These are phyloP conservation scores for Margaritifera margaritifera DNA, from an alignment of 2,888 invertebrate species.

Conservation along the genomic window DNA sequence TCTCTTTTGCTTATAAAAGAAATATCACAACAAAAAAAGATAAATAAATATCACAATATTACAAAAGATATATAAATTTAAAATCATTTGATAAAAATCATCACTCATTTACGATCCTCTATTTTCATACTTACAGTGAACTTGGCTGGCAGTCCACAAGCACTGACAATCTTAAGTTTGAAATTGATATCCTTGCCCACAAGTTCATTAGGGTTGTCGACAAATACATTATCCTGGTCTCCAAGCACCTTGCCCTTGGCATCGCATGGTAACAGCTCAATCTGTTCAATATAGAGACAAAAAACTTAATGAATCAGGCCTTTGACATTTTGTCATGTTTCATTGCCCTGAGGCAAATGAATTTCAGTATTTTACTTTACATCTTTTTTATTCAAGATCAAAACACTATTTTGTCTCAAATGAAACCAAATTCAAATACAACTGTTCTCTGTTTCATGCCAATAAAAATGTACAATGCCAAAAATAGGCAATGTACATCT, in stretches of 20 bases:
- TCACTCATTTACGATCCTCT: neutral
- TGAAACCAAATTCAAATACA: no score
- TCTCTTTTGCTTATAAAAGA: no score
- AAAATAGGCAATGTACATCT: no score
- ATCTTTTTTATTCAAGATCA: neutral
- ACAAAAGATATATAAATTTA: no score
- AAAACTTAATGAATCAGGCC: neutral
- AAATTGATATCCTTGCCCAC: slow-evolving; percentile 75
- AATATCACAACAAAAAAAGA: no score
- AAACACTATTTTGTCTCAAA: neutral
- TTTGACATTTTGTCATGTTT: neutral
- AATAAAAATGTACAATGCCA: no score
- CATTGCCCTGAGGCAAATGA: neutral
- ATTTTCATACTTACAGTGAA: slow-evolving; percentile 72
- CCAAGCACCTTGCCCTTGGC: slow-evolving; percentile 74
- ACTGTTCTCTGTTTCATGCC: no score
- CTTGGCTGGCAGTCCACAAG: slow-evolving; percentile 74
- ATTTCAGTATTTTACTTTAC: neutral
- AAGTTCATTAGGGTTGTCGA: slow-evolving; percentile 75
- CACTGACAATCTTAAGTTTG: slow-evolving; percentile 75
- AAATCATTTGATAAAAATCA: no score
- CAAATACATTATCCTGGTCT: slow-evolving; percentile 74
- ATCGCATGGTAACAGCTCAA: slow-evolving; percentile 75
- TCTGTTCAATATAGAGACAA: slow-evolving; percentile 42
- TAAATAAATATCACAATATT: no score